A percentile compares a stretch with the other conserved stretches of the same genome.
Conservation (phyloP, 2,888 invertebrate species). For the Epicampocera succincta region DNA sequence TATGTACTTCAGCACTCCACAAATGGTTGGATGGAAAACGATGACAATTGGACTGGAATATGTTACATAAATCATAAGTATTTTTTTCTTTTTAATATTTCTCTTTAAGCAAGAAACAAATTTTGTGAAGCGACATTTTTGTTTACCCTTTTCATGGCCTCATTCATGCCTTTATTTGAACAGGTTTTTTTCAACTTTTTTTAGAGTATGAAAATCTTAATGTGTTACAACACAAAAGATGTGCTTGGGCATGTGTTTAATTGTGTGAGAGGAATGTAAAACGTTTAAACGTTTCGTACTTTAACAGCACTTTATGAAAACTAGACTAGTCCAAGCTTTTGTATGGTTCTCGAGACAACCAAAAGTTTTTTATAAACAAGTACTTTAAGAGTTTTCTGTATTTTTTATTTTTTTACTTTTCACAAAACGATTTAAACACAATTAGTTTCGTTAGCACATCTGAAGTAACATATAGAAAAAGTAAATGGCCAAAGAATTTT, state of each 20-base stretch:
- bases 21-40: too few species aligned
- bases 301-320: not conserved
- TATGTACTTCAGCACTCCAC: too few species aligned
- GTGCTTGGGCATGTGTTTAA: not conserved
- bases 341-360: slow-evolving; percentile 14
- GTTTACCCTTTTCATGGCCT: not conserved
- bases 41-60: too few species aligned
- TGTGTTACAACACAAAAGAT: slow-evolving; percentile 1
- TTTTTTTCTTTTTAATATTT: too few species aligned
- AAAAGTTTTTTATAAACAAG: not conserved
- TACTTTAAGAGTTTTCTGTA: not conserved
- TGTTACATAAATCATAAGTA: too few species aligned
- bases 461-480: too few species aligned
- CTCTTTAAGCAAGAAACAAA: too few species aligned
- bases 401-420: not conserved
- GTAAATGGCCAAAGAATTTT: too few species aligned
- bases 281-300: slow-evolving; percentile 5
- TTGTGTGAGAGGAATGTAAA: not conserved
- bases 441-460: too few species aligned
- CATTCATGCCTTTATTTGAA: slow-evolving; percentile 18
- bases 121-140: not conserved
- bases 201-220: not conserved
- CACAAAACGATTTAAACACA: not conserved
- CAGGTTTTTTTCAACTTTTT: slow-evolving; percentile 26
- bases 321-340: slow-evolving; percentile 13